Evolutionary conservation across 2,113 vertebrate genomes (phyloP), one percentile per base, ranked within the genome.

Genomic region (Semnornis frantzii): DNA sequence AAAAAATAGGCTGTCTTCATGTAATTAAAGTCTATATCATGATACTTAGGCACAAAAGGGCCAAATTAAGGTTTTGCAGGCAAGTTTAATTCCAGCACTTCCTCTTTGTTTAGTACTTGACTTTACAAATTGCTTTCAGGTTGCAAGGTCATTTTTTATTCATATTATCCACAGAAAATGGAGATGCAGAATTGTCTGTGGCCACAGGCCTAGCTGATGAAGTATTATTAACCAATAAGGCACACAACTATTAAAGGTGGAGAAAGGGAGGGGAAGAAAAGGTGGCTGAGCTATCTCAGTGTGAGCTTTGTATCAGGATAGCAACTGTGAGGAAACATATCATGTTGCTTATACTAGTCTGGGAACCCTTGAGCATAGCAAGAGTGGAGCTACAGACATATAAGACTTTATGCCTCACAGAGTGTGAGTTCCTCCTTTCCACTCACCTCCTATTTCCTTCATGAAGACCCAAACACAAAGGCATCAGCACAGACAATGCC

Each of bases 1-100:
- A n/a, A n/a, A n/a, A n/a, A n/a, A n/a, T 96, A 96, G 95, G 55
- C 76, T 94, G 76, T 71, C 86, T 93, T 92, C 73, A 58, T 95
- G 83, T 83, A 87, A 94, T 91, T 96, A 66, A 96, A 85, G 60
- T 91, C 90, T 93, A 12, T 71, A 81, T 77, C 69, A 85, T 73
- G 96, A 90, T 87, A 65, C 81, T 92, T 44, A 50, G 4, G 44
- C 90, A 93, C 73, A 52, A 93, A 96, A 91, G 65, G 85, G 57
- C 83, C 85, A 95, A 94, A 93, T 95, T 82, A 62, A 94, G 80
- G 76, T 95, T 94, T 76, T 89, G 44, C 20, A 80, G 81, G 78
- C 86, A 39, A 92, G 70, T 90, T 88, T 90, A 76, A 92, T 92
- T 95, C 85, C 73, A 89, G 72, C 31, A 52, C 65, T 93, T 95